phyloP scores from a whole-genome alignment of 2,888 invertebrate genomes.

The Cinara cedri region DNA sequence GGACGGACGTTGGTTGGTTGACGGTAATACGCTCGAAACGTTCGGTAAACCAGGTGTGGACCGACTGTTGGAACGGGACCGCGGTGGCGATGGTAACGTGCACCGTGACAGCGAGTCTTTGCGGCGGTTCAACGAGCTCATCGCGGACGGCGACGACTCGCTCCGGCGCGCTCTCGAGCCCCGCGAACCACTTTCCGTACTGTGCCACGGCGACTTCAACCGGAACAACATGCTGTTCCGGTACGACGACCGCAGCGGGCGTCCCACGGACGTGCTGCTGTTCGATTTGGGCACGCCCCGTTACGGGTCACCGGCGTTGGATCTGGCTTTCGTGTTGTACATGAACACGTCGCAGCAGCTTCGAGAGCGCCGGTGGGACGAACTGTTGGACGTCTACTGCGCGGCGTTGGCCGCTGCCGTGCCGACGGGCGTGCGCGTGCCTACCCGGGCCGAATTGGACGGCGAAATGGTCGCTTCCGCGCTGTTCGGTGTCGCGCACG shows the following conservation, averaged over 20 bases:
- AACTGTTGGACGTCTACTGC: constrained; percentile 69
- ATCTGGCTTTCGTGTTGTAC: constrained; percentile 70
- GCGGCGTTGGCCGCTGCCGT: constrained; percentile 64
- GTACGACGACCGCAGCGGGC: constrained; percentile 52
- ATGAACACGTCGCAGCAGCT: constrained; percentile 70
- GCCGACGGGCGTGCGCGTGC: not conserved
- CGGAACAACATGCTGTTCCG: constrained; percentile 60
- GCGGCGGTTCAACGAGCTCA: not conserved
- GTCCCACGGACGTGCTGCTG: constrained; percentile 57
- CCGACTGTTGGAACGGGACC: not conserved
- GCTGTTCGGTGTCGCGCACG: constrained; percentile 56
- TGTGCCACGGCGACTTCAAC: constrained; percentile 60
- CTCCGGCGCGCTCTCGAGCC: not conserved
- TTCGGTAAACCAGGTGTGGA: not conserved
- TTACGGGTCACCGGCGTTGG: constrained; percentile 68
- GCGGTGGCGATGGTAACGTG: not conserved
- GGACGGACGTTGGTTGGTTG: not conserved
- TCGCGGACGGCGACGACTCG: not conserved
- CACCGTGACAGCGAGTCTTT: not conserved
- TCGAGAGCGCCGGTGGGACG: constrained; percentile 69
- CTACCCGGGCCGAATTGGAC: not conserved
- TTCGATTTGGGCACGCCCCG: constrained; percentile 60
- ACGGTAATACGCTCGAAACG: too few species aligned
- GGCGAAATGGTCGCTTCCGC: not conserved
- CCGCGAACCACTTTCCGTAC: constrained; percentile 58